Conservation (phyloP, 2,113 vertebrate species). For the Heloderma charlesbogerti region DNA sequence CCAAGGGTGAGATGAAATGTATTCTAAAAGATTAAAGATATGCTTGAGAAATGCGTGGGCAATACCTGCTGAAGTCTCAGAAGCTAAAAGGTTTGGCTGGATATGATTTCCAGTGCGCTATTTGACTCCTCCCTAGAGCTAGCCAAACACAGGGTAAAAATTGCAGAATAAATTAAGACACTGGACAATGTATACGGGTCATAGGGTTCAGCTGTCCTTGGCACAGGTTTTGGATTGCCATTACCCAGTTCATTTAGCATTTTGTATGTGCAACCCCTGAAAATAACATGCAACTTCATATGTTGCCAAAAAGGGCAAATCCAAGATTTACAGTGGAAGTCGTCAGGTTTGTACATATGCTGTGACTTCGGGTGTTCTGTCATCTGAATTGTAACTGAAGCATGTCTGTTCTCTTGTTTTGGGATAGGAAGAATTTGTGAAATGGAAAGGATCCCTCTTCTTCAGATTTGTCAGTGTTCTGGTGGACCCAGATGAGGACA, state of each 20-base stretch:
- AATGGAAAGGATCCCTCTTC: slow-evolving; percentile 94
- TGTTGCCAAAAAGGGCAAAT: background rate
- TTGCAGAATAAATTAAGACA: background rate
- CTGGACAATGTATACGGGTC: background rate
- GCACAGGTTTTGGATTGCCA: background rate
- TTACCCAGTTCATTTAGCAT: background rate
- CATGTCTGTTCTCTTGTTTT: slow-evolving; percentile 23
- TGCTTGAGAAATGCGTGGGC: background rate
- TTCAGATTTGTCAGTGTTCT: slow-evolving; percentile 87
- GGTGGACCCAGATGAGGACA: slow-evolving; percentile 86
- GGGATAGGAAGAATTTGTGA: slow-evolving; percentile 93
- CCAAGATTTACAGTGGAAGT: background rate
- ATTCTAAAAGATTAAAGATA: background rate
- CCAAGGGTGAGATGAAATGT: background rate
- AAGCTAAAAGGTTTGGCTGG: background rate
- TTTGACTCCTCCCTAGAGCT: background rate
- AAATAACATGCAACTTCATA: background rate
- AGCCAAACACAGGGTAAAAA: background rate
- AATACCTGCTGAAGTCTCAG: background rate
- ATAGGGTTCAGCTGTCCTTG: background rate
- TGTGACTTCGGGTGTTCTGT: background rate
- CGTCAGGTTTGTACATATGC: background rate
- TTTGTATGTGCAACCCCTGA: background rate
- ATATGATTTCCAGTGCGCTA: background rate
- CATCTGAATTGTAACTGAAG: background rate